Evolutionary conservation across 2,797 vertebrate species (phyloP).

Genomic region (Champsocephalus esox): DNA sequence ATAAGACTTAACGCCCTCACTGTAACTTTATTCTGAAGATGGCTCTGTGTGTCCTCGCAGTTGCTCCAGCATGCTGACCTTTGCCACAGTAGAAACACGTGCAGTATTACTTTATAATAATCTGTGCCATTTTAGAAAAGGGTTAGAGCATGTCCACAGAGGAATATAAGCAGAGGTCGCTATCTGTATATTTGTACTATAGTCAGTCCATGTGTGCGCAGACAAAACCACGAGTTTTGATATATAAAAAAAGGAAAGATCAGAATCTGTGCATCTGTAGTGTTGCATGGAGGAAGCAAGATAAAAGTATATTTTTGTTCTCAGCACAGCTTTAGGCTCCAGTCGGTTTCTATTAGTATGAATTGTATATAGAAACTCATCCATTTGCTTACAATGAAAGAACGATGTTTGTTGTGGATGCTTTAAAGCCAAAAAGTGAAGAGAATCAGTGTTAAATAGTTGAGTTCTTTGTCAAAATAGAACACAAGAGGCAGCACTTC

Average conservation of each 20-base stretch:
- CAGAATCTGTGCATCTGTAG: background rate
- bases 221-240: conserved; percentile 55
- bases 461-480: background rate
- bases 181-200: conserved; percentile 76
- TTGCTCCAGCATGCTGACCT: conserved; percentile 36
- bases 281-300: conserved; percentile 30
- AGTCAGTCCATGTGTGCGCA: conserved; percentile 44
- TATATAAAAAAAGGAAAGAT: conserved; percentile 19
- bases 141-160: no score
- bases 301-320: conserved; percentile 63
- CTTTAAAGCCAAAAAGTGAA: conserved; percentile 30
- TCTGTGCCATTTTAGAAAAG: conserved; percentile 35
- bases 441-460: conserved; percentile 25
- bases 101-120: conserved; percentile 48
- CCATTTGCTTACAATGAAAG: conserved; percentile 27
- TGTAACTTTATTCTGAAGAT: conserved; percentile 30
- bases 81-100: conserved; percentile 1
- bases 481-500: conserved; percentile 47
- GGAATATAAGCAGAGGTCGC: no score
- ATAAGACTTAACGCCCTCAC: conserved; percentile 89
- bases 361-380: conserved; percentile 46
- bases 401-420: background rate
- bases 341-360: conserved; percentile 11
- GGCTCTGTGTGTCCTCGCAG: conserved; percentile 36
- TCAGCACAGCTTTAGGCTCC: conserved; percentile 7